Conservation (phyloP, 2,797 vertebrate genomes). For the Schizopygopsis pylzovi region DNA sequence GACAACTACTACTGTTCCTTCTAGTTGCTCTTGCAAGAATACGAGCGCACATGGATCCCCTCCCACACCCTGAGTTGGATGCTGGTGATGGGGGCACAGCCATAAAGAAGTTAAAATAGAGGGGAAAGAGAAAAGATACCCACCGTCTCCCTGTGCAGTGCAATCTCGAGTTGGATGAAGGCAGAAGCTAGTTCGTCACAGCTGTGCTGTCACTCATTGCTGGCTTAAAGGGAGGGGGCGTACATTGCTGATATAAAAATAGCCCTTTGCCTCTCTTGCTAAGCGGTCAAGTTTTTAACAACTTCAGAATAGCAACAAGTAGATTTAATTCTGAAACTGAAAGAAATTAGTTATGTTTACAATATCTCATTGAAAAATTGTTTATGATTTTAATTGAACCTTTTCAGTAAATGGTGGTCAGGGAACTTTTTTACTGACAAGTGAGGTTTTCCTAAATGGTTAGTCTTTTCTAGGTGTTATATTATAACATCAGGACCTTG, state of each 20-base stretch:
- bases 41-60: conserved; percentile 38
- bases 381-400: not conserved
- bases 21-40: conserved; percentile 47
- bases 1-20: conserved; percentile 66
- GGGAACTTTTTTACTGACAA: not conserved
- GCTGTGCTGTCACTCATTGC: conserved; percentile 84
- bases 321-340: not conserved
- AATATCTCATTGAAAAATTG: not conserved
- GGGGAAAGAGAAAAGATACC: conserved; percentile 58
- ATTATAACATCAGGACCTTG: conserved; percentile 1
- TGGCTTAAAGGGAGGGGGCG: conserved; percentile 55
- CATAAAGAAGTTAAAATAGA: conserved; percentile 64
- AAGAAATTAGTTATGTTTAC: not conserved
- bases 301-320: not conserved
- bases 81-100: conserved; percentile 51
- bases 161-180: conserved; percentile 75
- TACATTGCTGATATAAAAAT: conserved; percentile 79
- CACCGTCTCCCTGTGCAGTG: conserved; percentile 77
- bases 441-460: not conserved
- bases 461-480: not conserved
- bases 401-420: not conserved
- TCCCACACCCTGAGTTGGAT: conserved; percentile 52
- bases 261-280: conserved; percentile 63
- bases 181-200: conserved; percentile 75
- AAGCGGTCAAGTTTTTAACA: conserved; percentile 17